Base-by-base conservation (phyloP, 1,140 invertebrate genomes). In the Bombus impatiens region DNA sequence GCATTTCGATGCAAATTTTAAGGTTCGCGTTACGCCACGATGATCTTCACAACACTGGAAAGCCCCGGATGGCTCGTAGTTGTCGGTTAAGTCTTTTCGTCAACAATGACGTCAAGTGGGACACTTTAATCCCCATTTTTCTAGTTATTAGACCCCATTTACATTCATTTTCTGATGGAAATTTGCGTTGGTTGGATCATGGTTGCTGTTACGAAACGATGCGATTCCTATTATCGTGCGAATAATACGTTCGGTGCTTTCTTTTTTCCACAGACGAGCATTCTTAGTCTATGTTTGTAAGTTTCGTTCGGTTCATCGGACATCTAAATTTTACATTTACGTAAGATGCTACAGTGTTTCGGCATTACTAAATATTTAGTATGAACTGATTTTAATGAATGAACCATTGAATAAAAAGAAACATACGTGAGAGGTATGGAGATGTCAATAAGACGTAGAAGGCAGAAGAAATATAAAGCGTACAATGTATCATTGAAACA, bases 1-100 rank as follows among this genome's bases (percentile, higher is more conserved):
- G 47, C 82, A 35, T 78, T 32, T 1, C 5, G 22, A 78, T 84
- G 82, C 47, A 78, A 78, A 84, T 84, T 68, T 77, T 28, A 68
- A 68, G 78, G 62, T 35, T 79, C 78, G 65, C 28, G 62, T 68
- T 79, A 68, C 62, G 62, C 76, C 18, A 40, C 37, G 42, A 10
- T 68, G 62, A 67, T 32, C n/a, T 68, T 25, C 13, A 3, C 4
- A 28, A 53, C 9, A 15, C 3, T 18, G 22, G 53, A 12, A 40
- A 28, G 40, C 9, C 40, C 1, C 25, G 13, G n/a, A 75, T 32
- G 13, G 32, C 28, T 75, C 12, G 25, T 70, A 35, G 15, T n/a
- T 42, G 25, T 44, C 40, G 35, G 42, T 22, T 44, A 10, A 74
- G 25, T 74, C n/a, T 47, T 18, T 44, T 71, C 70, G 59, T 28